phyloP scores from a whole-genome alignment of 2,797 vertebrate species.

The Ceryle rudis region DNA sequence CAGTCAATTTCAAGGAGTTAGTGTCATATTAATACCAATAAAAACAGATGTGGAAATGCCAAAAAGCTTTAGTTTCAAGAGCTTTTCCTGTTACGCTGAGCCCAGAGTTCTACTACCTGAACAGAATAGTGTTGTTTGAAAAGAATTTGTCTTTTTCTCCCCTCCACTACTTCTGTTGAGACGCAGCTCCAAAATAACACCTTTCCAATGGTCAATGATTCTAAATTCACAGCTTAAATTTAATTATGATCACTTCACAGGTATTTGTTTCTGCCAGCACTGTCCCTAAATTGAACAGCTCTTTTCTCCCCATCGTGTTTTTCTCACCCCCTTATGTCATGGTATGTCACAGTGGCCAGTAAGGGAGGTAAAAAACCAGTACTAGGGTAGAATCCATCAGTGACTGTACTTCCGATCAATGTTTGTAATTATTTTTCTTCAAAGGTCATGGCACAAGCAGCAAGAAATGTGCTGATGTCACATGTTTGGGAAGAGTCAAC shows the following conservation, averaged over 20 bases:
- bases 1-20: neutral
- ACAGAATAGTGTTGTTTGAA: neutral
- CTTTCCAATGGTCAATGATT: neutral
- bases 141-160: neutral
- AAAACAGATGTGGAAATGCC: neutral
- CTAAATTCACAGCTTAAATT: neutral
- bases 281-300: neutral
- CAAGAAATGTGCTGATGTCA: neutral
- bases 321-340: neutral
- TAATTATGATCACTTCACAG: neutral
- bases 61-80: neutral
- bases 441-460: neutral
- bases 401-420: neutral
- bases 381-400: neutral
- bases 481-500: neutral
- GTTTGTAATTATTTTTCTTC: neutral
- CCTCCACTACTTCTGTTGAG: neutral
- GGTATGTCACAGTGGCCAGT: neutral
- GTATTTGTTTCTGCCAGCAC: neutral
- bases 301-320: neutral
- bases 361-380: neutral
- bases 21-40: neutral
- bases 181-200: neutral
- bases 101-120: neutral
- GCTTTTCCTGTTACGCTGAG: neutral